phyloP scores from a whole-genome alignment of 2,797 vertebrate species.

The Acipenser oxyrinchus region DNA sequence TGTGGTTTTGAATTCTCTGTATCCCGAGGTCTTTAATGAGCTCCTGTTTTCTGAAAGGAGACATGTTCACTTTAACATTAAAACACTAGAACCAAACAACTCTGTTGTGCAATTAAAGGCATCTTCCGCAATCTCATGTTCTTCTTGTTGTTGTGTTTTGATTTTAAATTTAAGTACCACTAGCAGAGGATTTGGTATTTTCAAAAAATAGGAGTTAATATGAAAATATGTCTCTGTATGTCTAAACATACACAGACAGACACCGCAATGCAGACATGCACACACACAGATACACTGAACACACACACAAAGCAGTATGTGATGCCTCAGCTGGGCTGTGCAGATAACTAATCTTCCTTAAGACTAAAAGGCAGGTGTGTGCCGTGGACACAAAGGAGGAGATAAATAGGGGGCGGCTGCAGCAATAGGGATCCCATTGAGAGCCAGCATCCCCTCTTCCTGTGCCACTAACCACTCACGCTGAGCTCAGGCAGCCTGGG shows the following conservation, averaged over 20 bases:
- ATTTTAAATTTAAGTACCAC: background rate
- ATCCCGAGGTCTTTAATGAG: too few relatives aligned
- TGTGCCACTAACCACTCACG: constrained; percentile 61
- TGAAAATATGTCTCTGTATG: constrained; percentile 14
- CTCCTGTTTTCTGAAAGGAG: too few relatives aligned
- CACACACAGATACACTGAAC: constrained; percentile 55
- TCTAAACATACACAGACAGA: constrained; percentile 29
- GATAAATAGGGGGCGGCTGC: constrained; percentile 63
- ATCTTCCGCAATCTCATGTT: too few relatives aligned
- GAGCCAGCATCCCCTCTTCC: constrained; percentile 55
- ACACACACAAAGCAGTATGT: background rate
- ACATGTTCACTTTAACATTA: too few relatives aligned
- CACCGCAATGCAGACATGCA: constrained; percentile 35
- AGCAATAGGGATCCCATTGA: constrained; percentile 70
- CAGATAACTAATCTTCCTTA: constrained; percentile 33
- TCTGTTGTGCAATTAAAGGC: too few relatives aligned
- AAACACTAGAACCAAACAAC: too few relatives aligned
- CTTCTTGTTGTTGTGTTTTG: too few relatives aligned
- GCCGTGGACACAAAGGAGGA: constrained; percentile 48
- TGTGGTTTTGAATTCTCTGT: too few relatives aligned
- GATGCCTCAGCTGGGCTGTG: too few relatives aligned
- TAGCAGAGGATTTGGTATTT: background rate
- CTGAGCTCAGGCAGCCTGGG: constrained; percentile 53
- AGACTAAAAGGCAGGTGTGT: constrained; percentile 65
- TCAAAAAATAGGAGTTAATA: constrained; percentile 18